A percentile compares a stretch with the other conserved stretches of the same genome.
Conservation (phyloP, 2,797 vertebrate genomes). For the Toxotes lorentzi region DNA sequence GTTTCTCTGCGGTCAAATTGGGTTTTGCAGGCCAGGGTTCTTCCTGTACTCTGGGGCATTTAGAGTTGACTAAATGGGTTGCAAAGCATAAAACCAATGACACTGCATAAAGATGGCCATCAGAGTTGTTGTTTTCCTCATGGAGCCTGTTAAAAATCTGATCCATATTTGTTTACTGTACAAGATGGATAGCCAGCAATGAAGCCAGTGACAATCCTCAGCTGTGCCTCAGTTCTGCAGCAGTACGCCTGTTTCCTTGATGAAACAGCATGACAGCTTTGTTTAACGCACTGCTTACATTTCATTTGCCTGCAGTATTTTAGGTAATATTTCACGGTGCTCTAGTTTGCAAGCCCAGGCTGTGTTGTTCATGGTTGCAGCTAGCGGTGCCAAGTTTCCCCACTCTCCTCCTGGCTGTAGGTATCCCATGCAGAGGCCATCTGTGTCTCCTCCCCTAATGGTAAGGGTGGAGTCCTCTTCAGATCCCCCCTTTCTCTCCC, state of each 20-base stretch:
- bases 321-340: conserved; percentile 72
- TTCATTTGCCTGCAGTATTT: conserved; percentile 74
- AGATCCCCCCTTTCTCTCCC: conserved; percentile 42
- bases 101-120: conserved; percentile 1
- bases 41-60: conserved; percentile 39
- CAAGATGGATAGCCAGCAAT: conserved; percentile 51
- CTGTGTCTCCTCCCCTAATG: conserved; percentile 81
- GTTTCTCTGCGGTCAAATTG: conserved; percentile 45
- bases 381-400: conserved; percentile 76
- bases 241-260: conserved; percentile 40
- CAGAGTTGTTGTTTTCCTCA: not conserved
- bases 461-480: conserved; percentile 79
- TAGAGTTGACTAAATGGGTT: conserved; percentile 18
- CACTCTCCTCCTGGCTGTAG: conserved; percentile 78
- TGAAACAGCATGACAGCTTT: conserved; percentile 63
- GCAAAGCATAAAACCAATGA: conserved; percentile 31
- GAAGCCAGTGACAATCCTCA: conserved; percentile 33
- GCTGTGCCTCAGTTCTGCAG: conserved; percentile 34
- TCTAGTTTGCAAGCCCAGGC: conserved; percentile 69
- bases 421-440: conserved; percentile 85
- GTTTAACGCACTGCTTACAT: conserved; percentile 68
- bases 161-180: conserved; percentile 25
- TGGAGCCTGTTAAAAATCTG: conserved; percentile 12
- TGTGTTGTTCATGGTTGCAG: conserved; percentile 68
- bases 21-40: conserved; percentile 43